These are phyloP conservation scores for Valencia hispanica DNA, from an alignment of 2,797 vertebrate genomes.

Conservation along the genomic window DNA sequence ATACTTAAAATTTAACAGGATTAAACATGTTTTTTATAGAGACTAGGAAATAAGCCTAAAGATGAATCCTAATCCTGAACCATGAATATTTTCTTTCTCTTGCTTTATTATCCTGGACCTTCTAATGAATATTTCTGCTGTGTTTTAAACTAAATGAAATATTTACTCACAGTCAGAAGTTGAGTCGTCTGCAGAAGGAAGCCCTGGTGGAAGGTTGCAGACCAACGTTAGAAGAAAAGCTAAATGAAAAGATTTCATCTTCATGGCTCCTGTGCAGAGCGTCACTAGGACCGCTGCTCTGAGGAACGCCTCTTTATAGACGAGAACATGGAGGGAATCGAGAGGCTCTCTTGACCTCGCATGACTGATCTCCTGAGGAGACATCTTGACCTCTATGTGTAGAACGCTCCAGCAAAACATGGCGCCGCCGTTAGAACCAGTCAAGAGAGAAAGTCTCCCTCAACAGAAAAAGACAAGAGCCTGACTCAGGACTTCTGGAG, in stretches of 20 bases:
- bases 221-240: constrained; percentile 6
- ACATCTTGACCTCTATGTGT: neutral
- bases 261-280: neutral
- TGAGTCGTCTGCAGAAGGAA: constrained; percentile 26
- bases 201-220: constrained; percentile 4
- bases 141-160: neutral
- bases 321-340: neutral
- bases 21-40: neutral
- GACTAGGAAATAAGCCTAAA: neutral
- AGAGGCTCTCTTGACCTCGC: constrained; percentile 27
- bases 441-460: too few relatives aligned
- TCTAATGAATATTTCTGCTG: too few relatives aligned
- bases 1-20: neutral
- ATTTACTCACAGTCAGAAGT: constrained; percentile 58
- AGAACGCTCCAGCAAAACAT: neutral
- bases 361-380: constrained; percentile 25
- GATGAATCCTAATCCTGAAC: neutral
- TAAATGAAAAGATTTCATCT: constrained; percentile 32
- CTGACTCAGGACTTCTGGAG: too few relatives aligned
- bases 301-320: constrained; percentile 21
- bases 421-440: too few relatives aligned
- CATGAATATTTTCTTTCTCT: neutral
- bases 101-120: neutral
- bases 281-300: neutral
- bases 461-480: too few relatives aligned